Evolutionary conservation across 53 echinoderm and acorn worm species (phyloP).

Genomic region (Holothuria leucospilota): DNA sequence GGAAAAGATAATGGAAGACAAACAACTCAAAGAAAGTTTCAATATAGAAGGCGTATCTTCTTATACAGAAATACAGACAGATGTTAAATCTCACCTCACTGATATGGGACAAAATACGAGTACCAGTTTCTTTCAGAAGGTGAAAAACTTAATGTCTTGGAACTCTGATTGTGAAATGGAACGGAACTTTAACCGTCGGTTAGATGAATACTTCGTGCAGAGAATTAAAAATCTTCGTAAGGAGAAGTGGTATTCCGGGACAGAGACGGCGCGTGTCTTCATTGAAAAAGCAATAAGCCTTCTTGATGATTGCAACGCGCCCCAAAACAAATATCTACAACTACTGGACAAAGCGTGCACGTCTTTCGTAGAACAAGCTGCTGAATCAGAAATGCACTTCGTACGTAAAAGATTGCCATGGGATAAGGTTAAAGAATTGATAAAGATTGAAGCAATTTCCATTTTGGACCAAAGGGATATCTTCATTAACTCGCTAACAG

Average conservation of each 20-base stretch:
- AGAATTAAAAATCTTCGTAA: no score
- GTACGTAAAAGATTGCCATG: background rate
- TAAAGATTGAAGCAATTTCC: background rate
- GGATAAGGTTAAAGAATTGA: background rate
- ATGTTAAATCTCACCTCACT: no score
- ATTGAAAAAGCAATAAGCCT: background rate
- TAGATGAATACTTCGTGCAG: no score
- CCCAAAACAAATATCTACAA: background rate
- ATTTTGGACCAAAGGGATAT: conserved; percentile 1
- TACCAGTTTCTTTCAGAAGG: no score
- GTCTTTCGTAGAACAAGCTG: background rate
- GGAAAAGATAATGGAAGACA: background rate
- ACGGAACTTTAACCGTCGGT: background rate
- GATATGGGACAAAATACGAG: background rate
- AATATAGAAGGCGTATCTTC: no score
- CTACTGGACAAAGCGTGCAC: background rate
- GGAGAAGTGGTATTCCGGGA: background rate
- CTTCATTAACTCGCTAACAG: background rate
- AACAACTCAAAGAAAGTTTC: no score
- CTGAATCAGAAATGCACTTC: background rate
- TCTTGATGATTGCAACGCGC: background rate
- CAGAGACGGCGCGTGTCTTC: background rate
- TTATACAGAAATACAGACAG: no score
- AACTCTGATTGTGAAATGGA: background rate
- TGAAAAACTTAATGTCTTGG: no score